Percentiles rank a stretch among this genome's conserved stretches.
phyloP scores from a whole-genome alignment of 2,113 vertebrate genomes.

The Gasterosteus nipponicus region DNA sequence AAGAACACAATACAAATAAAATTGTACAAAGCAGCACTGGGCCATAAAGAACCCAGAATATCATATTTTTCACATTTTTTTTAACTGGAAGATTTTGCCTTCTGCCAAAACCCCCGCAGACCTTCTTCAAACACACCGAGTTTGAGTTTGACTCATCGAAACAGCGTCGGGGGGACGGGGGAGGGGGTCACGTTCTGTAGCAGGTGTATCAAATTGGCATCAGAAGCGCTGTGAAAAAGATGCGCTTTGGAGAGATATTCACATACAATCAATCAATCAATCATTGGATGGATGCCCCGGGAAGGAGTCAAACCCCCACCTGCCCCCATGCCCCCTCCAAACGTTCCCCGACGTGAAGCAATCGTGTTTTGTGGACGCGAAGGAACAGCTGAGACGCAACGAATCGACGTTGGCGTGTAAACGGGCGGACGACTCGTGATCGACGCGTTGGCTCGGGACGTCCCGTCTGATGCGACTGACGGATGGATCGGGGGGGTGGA shows the following conservation, averaged over 20 bases:
- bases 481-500: no score
- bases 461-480: background rate
- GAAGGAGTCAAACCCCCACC: background rate
- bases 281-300: constrained; percentile 25
- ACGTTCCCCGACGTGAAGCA: constrained; percentile 48
- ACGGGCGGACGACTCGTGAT: constrained; percentile 35
- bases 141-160: constrained; percentile 48
- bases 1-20: constrained; percentile 71
- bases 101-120: constrained; percentile 29
- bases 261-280: constrained; percentile 59
- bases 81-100: constrained; percentile 66
- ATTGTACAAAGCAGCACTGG: constrained; percentile 83
- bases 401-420: constrained; percentile 73
- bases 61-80: constrained; percentile 78
- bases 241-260: constrained; percentile 49
- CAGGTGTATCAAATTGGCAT: constrained; percentile 65
- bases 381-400: constrained; percentile 45
- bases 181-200: constrained; percentile 12
- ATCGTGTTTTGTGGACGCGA: constrained; percentile 4
- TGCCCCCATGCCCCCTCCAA: constrained; percentile 39
- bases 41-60: constrained; percentile 74
- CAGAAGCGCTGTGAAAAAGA: constrained; percentile 15
- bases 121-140: constrained; percentile 23
- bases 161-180: constrained; percentile 31
- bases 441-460: constrained; percentile 9